A percentile compares a stretch with the other conserved stretches of the same genome.
Evolutionary conservation across 2,888 invertebrate genomes (phyloP).

Genomic region (Troilus luridus): DNA sequence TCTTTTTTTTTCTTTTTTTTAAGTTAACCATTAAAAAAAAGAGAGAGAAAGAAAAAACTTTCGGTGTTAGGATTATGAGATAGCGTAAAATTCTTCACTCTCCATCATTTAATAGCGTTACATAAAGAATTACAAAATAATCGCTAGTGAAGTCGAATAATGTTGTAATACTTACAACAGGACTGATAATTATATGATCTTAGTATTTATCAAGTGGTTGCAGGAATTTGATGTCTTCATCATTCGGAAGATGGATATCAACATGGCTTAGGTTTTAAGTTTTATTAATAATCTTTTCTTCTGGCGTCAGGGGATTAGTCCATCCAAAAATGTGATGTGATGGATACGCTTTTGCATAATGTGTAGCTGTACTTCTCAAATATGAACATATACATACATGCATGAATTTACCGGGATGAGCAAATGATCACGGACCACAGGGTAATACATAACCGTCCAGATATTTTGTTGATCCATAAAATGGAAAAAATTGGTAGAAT

Average conservation of each 20-base stretch:
- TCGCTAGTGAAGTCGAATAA: neutral
- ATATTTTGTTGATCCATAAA: too few relatives aligned
- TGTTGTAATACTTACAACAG: neutral
- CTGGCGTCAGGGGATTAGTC: neutral
- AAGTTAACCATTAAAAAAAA: too few relatives aligned
- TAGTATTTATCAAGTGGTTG: neutral
- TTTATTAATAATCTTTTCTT: neutral
- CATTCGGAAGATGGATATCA: neutral
- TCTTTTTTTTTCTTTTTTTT: too few relatives aligned
- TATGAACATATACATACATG: neutral
- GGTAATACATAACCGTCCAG: too few relatives aligned
- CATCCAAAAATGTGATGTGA: neutral
- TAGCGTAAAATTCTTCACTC: neutral
- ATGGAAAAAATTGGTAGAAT: too few relatives aligned
- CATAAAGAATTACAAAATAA: neutral
- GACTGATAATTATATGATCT: neutral
- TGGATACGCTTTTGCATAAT: neutral
- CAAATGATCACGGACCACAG: too few relatives aligned
- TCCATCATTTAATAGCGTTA: neutral
- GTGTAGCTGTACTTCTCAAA: neutral
- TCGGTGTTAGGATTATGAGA: neutral
- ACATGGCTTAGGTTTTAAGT: neutral
- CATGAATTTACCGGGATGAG: too few relatives aligned
- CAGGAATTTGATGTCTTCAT: neutral
- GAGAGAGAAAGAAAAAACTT: neutral